Evolutionary conservation across 1,140 invertebrate genomes (phyloP).

Genomic region (Trichogramma pretiosum): DNA sequence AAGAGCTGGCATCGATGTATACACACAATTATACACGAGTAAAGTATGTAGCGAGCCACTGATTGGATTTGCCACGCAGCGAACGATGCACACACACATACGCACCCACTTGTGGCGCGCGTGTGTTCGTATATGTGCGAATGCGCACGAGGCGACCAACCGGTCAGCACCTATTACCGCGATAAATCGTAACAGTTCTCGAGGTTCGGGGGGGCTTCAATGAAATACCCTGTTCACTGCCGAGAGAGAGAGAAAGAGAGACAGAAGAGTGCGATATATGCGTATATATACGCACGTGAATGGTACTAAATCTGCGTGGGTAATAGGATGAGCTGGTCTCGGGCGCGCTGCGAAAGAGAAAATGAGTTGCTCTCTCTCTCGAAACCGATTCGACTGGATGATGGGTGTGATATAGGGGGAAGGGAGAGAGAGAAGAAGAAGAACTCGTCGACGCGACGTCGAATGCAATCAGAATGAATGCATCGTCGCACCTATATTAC

Average conservation of each 20-base stretch:
- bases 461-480: too few relatives aligned
- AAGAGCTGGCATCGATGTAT: too few relatives aligned
- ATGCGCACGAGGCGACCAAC: not conserved
- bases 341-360: not conserved
- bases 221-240: too few relatives aligned
- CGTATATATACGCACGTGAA: not conserved
- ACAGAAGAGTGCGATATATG: not conserved
- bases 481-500: too few relatives aligned
- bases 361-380: too few relatives aligned
- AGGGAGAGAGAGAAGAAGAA: too few relatives aligned
- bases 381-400: too few relatives aligned
- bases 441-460: too few relatives aligned
- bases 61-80: conserved; percentile 38
- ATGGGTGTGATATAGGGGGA: too few relatives aligned
- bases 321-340: not conserved
- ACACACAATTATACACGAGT: too few relatives aligned
- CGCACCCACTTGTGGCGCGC: conserved; percentile 31
- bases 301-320: not conserved
- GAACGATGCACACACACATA: conserved; percentile 17
- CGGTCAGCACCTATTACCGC: conserved; percentile 24
- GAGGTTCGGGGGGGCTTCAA: not conserved
- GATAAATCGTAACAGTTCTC: conserved; percentile 27
- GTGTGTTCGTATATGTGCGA: conserved; percentile 26
- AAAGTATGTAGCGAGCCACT: too few relatives aligned
- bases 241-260: not conserved